phyloP scores from a whole-genome alignment of 1,140 invertebrate species.

The Trinorchestia longiramus region DNA sequence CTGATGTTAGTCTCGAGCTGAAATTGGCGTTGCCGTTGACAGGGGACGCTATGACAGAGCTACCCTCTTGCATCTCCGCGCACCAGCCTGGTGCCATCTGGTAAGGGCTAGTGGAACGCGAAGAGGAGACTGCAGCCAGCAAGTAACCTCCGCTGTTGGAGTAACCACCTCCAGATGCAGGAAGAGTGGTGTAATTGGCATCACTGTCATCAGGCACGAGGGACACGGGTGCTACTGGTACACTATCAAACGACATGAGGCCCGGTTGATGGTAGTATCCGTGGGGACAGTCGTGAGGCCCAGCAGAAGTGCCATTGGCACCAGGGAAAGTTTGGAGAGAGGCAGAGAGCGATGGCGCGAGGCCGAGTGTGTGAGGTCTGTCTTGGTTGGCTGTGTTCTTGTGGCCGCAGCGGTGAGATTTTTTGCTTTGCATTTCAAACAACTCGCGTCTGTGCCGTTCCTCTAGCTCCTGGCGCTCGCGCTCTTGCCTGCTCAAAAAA shows the following conservation, averaged over 20 bases:
- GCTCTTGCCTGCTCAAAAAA: not conserved
- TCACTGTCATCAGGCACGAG: not conserved
- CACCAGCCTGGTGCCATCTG: not conserved
- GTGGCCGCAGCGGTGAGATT: not conserved
- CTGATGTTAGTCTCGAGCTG: not conserved
- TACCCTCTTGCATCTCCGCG: not conserved
- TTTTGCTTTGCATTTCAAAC: not conserved
- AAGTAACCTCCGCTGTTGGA: constrained; percentile 21
- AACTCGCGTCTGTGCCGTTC: not conserved
- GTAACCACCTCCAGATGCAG: not conserved
- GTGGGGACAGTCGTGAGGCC: constrained; percentile 7
- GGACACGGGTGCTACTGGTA: not conserved
- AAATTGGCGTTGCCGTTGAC: not conserved
- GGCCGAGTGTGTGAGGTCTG: not conserved
- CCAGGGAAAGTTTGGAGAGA: constrained; percentile 7
- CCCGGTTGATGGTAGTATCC: not conserved
- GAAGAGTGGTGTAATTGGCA: not conserved
- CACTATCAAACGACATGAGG: not conserved
- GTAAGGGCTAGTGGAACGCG: not conserved
- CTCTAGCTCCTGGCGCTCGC: constrained; percentile 24
- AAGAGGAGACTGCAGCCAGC: not conserved
- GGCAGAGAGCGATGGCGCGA: not conserved
- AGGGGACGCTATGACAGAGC: not conserved
- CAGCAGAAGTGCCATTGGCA: not conserved
- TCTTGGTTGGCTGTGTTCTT: not conserved